Percentiles rank a stretch among this genome's conserved stretches.
Conservation (phyloP, 2,888 invertebrate genomes). For the Erebia palarica region DNA sequence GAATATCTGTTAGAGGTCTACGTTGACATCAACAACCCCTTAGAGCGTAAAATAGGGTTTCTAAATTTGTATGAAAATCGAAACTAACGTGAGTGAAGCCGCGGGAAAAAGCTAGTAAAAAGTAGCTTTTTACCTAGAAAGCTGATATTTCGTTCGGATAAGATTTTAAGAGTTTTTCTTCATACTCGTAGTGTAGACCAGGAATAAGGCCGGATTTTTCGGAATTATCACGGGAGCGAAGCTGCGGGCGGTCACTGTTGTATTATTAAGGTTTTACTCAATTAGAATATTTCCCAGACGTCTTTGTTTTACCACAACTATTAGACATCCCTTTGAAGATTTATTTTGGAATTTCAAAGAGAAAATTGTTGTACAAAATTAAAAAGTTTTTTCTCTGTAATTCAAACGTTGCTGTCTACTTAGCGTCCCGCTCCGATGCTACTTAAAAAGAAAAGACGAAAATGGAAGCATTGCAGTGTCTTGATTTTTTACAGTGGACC, state of each 20-base stretch:
- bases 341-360: background rate
- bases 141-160: no score
- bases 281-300: background rate
- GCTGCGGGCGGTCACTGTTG: background rate
- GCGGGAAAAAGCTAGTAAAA: no score
- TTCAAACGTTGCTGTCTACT: slow-evolving; percentile 12
- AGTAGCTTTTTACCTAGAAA: no score
- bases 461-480: background rate
- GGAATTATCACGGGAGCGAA: background rate
- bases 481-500: background rate
- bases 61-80: no score
- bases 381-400: slow-evolving; percentile 6
- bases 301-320: background rate
- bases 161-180: no score
- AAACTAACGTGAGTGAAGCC: no score
- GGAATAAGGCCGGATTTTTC: background rate
- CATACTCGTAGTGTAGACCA: no score
- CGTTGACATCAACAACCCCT: no score
- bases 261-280: background rate
- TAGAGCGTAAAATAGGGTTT: no score
- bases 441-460: background rate
- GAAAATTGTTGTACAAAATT: background rate
- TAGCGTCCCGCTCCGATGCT: slow-evolving; percentile 9
- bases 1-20: no score
- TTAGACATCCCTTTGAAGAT: background rate